Conservation (phyloP, 2,113 vertebrate species). For the Collichthys lucidus region DNA sequence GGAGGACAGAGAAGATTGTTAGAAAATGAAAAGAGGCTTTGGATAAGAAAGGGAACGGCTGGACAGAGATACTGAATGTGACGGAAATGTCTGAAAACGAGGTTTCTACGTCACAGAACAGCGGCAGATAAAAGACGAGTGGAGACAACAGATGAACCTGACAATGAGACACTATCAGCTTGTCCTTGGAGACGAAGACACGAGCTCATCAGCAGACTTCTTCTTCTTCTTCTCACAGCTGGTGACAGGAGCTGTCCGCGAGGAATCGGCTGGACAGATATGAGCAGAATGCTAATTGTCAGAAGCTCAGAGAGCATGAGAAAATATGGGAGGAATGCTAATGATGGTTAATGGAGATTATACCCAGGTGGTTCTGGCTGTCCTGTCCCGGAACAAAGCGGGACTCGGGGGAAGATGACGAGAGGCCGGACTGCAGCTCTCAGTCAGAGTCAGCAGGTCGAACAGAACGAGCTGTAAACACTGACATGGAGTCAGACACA, state of each 20-base stretch:
- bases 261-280: constrained; percentile 60
- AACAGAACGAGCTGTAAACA: too few relatives aligned
- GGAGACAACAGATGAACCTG: neutral
- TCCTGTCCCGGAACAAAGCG: neutral
- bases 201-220: neutral
- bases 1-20: neutral
- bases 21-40: neutral
- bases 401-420: neutral
- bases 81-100: neutral
- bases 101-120: too few relatives aligned
- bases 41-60: neutral
- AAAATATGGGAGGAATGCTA: constrained; percentile 75
- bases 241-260: constrained; percentile 49
- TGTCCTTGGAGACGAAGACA: constrained; percentile 17
- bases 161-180: neutral
- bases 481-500: too few relatives aligned
- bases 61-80: neutral
- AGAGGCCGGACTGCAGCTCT: neutral
- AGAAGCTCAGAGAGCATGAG: constrained; percentile 50
- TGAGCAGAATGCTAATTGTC: constrained; percentile 66
- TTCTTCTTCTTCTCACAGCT: constrained; percentile 25
- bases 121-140: neutral
- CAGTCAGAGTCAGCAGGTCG: neutral
- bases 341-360: constrained; percentile 65
- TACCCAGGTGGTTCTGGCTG: constrained; percentile 23